A percentile compares a stretch with the other conserved stretches of the same genome.
These are phyloP conservation scores for Dendroctonus valens DNA, from an alignment of 1,140 invertebrate species.

Conservation along the genomic window DNA sequence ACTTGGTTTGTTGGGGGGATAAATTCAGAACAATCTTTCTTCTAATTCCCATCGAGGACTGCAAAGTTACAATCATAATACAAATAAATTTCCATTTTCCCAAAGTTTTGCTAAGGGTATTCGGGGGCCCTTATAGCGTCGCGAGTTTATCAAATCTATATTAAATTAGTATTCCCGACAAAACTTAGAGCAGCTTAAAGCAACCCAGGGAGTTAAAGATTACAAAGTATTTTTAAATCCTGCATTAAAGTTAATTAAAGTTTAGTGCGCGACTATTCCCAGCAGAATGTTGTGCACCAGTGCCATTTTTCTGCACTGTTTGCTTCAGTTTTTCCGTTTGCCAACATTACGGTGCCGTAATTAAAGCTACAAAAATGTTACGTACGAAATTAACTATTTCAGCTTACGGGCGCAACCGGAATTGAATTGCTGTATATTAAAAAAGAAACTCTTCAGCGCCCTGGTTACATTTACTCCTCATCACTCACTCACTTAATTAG, in stretches of 20 bases:
- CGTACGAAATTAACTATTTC: slow-evolving; percentile 8
- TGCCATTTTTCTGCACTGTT: slow-evolving; percentile 12
- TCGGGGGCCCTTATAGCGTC: slow-evolving; percentile 2
- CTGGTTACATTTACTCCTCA: too few species aligned
- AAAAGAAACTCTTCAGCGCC: too few species aligned
- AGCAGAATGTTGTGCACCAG: slow-evolving; percentile 15
- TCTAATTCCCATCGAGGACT: neutral
- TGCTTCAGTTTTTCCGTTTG: slow-evolving; percentile 17
- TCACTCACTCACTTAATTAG: too few species aligned
- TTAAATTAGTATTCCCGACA: slow-evolving; percentile 24
- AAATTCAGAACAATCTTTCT: neutral
- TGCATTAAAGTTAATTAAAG: slow-evolving; percentile 29
- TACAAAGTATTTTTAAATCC: slow-evolving; percentile 31
- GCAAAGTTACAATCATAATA: slow-evolving; percentile 1
- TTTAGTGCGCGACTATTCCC: slow-evolving; percentile 17
- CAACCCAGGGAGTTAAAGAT: slow-evolving; percentile 25
- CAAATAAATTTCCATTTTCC: slow-evolving; percentile 19
- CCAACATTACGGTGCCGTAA: slow-evolving; percentile 12
- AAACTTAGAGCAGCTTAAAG: slow-evolving; percentile 26
- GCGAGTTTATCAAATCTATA: slow-evolving; percentile 25
- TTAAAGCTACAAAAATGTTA: slow-evolving; percentile 24
- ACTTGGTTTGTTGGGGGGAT: neutral
- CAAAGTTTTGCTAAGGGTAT: slow-evolving; percentile 1
- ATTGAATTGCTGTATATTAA: too few species aligned
- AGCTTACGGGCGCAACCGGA: neutral